phyloP scores from a whole-genome alignment of 1,140 invertebrate genomes.

The Drosophila lowei region DNA sequence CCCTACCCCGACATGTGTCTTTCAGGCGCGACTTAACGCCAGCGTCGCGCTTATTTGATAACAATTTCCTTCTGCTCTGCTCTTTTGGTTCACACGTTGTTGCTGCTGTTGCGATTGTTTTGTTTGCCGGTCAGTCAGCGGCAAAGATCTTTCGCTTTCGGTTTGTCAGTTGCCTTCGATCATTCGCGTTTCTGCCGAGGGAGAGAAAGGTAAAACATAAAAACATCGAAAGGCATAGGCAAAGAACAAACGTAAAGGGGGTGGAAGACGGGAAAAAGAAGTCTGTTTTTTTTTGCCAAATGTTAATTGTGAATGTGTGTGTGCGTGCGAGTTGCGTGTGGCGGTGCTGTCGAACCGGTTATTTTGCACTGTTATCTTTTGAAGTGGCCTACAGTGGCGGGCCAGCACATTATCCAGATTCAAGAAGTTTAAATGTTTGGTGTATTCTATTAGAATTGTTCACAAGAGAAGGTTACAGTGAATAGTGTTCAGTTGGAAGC shows the following conservation, averaged over 20 bases:
- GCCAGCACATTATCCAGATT: background rate
- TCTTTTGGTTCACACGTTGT: constrained; percentile 8
- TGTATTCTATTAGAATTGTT: too few species aligned
- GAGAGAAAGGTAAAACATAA: constrained; percentile 37
- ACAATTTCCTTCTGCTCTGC: constrained; percentile 9
- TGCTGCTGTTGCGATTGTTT: constrained; percentile 42
- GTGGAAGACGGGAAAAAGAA: constrained; percentile 17
- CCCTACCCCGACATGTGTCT: constrained; percentile 37
- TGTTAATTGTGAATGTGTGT: constrained; percentile 8
- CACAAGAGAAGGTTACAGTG: too few species aligned
- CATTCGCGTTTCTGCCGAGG: constrained; percentile 58
- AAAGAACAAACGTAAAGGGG: constrained; percentile 17
- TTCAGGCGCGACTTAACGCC: constrained; percentile 45
- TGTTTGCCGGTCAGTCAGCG: constrained; percentile 42
- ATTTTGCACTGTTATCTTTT: constrained; percentile 28
- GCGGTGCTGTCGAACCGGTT: constrained; percentile 18
- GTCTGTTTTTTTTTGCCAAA: constrained; percentile 18
- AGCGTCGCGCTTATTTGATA: constrained; percentile 17
- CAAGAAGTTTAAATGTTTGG: too few species aligned
- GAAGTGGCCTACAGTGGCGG: constrained; percentile 24
- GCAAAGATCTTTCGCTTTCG: constrained; percentile 41
- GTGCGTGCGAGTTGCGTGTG: constrained; percentile 9
- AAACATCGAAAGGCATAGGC: constrained; percentile 13
- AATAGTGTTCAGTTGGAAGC: too few species aligned
- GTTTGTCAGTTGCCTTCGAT: constrained; percentile 62